Conservation (phyloP, 2,888 invertebrate genomes). For the Hipparchia semele region DNA sequence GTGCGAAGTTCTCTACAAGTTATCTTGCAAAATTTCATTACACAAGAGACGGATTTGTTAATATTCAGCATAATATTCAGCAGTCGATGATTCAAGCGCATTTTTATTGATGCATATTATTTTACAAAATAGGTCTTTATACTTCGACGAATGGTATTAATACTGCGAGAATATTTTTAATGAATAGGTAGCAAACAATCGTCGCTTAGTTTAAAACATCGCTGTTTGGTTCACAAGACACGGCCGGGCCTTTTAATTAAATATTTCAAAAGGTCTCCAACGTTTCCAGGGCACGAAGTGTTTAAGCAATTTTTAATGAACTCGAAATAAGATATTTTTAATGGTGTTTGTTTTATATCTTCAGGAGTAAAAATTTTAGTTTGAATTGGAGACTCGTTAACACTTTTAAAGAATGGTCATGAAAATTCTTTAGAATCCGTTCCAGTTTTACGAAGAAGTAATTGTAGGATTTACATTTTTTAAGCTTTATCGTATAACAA, state of each 20-base stretch:
- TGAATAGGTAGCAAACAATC: slow-evolving; percentile 44
- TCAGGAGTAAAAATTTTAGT: background rate
- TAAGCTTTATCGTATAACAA: too few species aligned
- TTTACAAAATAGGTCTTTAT: too few species aligned
- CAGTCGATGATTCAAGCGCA: too few species aligned
- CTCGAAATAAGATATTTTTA: slow-evolving; percentile 37
- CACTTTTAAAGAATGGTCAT: background rate
- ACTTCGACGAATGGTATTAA: slow-evolving; percentile 4
- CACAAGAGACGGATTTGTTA: too few species aligned
- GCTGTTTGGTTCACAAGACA: slow-evolving; percentile 46
- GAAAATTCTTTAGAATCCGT: background rate
- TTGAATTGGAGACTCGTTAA: slow-evolving; percentile 9
- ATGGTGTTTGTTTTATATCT: slow-evolving; percentile 21
- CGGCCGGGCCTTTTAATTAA: slow-evolving; percentile 45
- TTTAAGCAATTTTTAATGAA: slow-evolving; percentile 43
- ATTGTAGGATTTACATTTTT: background rate
- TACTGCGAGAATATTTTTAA: slow-evolving; percentile 38
- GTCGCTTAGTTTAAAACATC: slow-evolving; percentile 40
- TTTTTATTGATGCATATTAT: too few species aligned
- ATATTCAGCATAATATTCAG: too few species aligned
- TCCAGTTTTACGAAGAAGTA: background rate
- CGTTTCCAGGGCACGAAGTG: slow-evolving; percentile 31
- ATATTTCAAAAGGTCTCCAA: slow-evolving; percentile 41
- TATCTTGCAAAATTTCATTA: too few species aligned
- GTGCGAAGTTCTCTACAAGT: too few species aligned